A percentile compares a stretch with the other conserved stretches of the same genome.
Conservation (phyloP, 2,888 invertebrate species). For the Dioctria rufipes region DNA sequence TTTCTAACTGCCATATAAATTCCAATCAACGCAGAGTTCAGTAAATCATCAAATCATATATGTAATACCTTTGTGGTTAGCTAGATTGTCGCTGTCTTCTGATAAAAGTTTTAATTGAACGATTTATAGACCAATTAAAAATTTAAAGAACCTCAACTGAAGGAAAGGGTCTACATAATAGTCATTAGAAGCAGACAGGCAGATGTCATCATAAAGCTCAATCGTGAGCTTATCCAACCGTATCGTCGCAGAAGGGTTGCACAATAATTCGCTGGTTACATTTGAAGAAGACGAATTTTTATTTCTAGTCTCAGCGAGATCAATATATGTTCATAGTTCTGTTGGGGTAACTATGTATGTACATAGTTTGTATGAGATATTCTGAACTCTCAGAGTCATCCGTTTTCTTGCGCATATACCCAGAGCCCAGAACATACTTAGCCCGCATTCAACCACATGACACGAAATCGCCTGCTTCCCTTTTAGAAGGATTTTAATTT, state of each 20-base stretch:
- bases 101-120: constrained; percentile 33
- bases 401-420: background rate
- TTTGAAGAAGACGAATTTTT: constrained; percentile 3
- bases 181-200: background rate
- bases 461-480: constrained; percentile 6
- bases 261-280: constrained; percentile 24
- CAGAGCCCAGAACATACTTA: constrained; percentile 15
- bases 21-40: background rate
- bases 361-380: too few relatives aligned
- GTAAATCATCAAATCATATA: constrained; percentile 27
- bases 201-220: constrained; percentile 45
- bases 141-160: background rate
- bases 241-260: constrained; percentile 23
- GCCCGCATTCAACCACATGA: constrained; percentile 42
- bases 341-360: too few relatives aligned
- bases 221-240: constrained; percentile 13
- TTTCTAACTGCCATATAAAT: background rate
- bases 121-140: constrained; percentile 41
- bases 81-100: background rate
- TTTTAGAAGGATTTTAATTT: constrained; percentile 20
- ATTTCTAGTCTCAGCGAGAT: background rate
- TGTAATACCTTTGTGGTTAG: constrained; percentile 13
- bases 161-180: constrained; percentile 2
- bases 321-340: too few relatives aligned
- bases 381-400: background rate